Evolutionary conservation across 1,140 invertebrate genomes (phyloP).

Genomic region (Drosophila asahinai): DNA sequence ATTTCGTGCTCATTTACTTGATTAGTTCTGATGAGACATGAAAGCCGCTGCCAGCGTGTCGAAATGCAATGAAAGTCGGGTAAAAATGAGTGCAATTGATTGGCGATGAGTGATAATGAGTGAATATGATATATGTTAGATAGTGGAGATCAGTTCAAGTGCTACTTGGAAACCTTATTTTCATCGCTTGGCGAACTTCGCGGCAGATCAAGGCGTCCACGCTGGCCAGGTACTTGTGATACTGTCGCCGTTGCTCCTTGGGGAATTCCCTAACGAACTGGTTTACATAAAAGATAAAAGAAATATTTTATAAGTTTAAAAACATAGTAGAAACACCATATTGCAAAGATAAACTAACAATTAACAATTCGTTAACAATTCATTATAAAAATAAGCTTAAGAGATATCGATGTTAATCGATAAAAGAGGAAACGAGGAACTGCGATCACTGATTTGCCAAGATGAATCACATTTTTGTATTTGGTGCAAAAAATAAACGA

Average conservation of each 20-base stretch:
- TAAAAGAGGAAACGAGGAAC: too few species aligned
- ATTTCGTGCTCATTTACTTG: slow-evolving; percentile 80
- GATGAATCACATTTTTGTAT: too few species aligned
- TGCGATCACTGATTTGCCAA: too few species aligned
- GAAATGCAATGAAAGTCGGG: slow-evolving; percentile 63
- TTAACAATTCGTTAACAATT: too few species aligned
- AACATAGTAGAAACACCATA: too few species aligned
- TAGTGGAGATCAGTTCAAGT: slow-evolving; percentile 13
- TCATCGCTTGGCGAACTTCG: slow-evolving; percentile 74
- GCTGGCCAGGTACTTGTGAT: slow-evolving; percentile 66
- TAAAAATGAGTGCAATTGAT: slow-evolving; percentile 33
- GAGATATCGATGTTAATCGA: too few species aligned
- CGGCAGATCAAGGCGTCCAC: slow-evolving; percentile 70
- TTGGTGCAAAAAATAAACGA: too few species aligned
- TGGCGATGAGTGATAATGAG: slow-evolving; percentile 29
- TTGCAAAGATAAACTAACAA: too few species aligned
- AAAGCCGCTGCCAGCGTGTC: slow-evolving; percentile 73
- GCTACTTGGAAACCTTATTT: slow-evolving; percentile 66
- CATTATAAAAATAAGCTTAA: too few species aligned
- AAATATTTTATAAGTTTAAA: too few species aligned
- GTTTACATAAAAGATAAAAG: not conserved
- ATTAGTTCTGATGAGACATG: slow-evolving; percentile 82
- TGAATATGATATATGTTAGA: slow-evolving; percentile 6
- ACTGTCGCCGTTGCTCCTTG: slow-evolving; percentile 69
- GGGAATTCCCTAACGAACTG: slow-evolving; percentile 77